Evolutionary conservation across 2,888 invertebrate genomes (phyloP).

Genomic region (Boloria euphrosyne): DNA sequence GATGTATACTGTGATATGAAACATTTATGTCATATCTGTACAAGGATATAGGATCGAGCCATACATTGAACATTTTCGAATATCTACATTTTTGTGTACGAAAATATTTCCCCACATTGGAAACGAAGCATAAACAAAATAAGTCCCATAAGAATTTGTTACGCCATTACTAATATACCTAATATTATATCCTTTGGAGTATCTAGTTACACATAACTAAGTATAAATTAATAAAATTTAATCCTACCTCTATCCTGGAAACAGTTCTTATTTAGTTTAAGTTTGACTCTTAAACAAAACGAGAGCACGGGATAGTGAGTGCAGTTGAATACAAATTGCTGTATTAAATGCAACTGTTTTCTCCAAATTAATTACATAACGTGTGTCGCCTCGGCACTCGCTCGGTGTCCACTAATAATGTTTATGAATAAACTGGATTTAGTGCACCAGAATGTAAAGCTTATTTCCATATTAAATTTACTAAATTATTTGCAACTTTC

Average conservation of each 20-base stretch:
- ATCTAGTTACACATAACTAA: background rate
- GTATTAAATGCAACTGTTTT: slow-evolving; percentile 58
- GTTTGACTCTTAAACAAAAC: slow-evolving; percentile 50
- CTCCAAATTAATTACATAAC: slow-evolving; percentile 57
- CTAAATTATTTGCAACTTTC: too few species aligned
- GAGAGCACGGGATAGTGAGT: slow-evolving; percentile 43
- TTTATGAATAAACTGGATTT: slow-evolving; percentile 26
- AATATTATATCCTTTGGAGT: too few species aligned
- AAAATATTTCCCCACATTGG: too few species aligned
- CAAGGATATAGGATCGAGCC: too few species aligned
- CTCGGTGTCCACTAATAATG: slow-evolving; percentile 36
- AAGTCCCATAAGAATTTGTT: too few species aligned
- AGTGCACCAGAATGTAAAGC: background rate
- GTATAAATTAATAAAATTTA: slow-evolving; percentile 3
- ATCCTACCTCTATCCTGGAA: slow-evolving; percentile 7
- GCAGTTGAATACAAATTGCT: slow-evolving; percentile 60
- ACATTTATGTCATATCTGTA: too few species aligned
- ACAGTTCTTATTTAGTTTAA: slow-evolving; percentile 13
- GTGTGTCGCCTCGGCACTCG: slow-evolving; percentile 41
- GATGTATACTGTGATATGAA: too few species aligned
- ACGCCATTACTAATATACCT: too few species aligned
- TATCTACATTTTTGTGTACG: too few species aligned
- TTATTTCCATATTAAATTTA: background rate
- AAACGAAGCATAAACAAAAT: too few species aligned
- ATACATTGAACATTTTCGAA: too few species aligned